Conservation (phyloP, 2,888 invertebrate genomes). For the Scaptomyza polygonia region DNA sequence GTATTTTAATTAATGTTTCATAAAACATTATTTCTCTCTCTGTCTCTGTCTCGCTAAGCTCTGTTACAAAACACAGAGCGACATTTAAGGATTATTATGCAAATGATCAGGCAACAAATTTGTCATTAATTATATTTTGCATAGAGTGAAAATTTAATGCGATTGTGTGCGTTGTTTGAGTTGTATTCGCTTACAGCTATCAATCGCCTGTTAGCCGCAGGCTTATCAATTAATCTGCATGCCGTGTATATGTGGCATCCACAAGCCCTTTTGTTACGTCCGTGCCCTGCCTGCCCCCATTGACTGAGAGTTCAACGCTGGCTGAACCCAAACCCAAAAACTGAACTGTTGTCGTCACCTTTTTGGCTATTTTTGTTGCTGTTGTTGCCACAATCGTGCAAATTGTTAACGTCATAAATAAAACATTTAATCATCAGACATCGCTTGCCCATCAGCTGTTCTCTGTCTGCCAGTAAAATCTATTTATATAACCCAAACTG, state of each 20-base stretch:
- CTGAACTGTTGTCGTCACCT: slow-evolving; percentile 8
- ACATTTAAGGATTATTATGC: slow-evolving; percentile 38
- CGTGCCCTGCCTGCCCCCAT: not conserved
- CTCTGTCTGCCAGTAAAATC: slow-evolving; percentile 58
- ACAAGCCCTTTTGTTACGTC: slow-evolving; percentile 1
- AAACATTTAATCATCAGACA: slow-evolving; percentile 70
- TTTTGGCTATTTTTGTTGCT: slow-evolving; percentile 26
- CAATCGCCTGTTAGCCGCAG: slow-evolving; percentile 42
- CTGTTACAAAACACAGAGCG: slow-evolving; percentile 9
- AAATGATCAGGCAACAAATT: slow-evolving; percentile 27
- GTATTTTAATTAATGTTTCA: slow-evolving; percentile 47
- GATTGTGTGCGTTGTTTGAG: slow-evolving; percentile 24
- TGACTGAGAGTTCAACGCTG: slow-evolving; percentile 14
- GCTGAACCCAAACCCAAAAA: slow-evolving; percentile 8
- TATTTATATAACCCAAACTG: slow-evolving; percentile 1
- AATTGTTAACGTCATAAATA: slow-evolving; percentile 69
- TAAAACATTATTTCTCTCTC: slow-evolving; percentile 3
- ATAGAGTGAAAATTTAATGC: slow-evolving; percentile 29
- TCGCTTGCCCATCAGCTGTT: slow-evolving; percentile 69
- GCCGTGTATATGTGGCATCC: slow-evolving; percentile 9
- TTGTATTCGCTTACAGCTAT: slow-evolving; percentile 16
- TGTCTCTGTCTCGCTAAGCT: slow-evolving; percentile 18
- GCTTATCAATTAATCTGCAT: slow-evolving; percentile 53
- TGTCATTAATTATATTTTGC: slow-evolving; percentile 42
- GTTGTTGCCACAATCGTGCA: slow-evolving; percentile 11